Evolutionary conservation across 2,888 invertebrate species (phyloP).

Genomic region (Magallana nippona): DNA sequence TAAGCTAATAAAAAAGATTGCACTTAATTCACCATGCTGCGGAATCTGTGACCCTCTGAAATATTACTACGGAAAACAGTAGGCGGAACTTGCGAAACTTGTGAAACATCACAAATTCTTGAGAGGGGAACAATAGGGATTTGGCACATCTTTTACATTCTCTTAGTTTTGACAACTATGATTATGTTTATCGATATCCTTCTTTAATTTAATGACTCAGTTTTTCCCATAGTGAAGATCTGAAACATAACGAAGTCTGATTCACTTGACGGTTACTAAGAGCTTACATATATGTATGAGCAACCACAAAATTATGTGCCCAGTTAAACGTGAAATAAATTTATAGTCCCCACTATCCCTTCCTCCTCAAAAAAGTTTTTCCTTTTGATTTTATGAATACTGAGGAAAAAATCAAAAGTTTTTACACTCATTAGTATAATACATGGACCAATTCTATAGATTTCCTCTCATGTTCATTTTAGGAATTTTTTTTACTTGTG

Average conservation of each 20-base stretch:
- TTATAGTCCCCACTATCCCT: neutral
- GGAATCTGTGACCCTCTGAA: neutral
- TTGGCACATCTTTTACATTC: too few relatives aligned
- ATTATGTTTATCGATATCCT: neutral
- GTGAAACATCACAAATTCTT: too few relatives aligned
- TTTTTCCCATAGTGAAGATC: too few relatives aligned
- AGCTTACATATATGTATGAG: neutral
- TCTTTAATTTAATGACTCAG: constrained; percentile 8
- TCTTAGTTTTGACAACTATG: too few relatives aligned
- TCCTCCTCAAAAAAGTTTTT: too few relatives aligned
- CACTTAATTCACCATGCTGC: neutral
- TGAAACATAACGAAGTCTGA: neutral
- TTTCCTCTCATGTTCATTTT: too few relatives aligned
- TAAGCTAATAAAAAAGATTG: constrained; percentile 4
- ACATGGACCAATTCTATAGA: too few relatives aligned
- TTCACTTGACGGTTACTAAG: neutral
- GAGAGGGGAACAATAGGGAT: too few relatives aligned
- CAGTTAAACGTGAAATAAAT: neutral
- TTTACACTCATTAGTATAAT: too few relatives aligned
- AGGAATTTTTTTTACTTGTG: too few relatives aligned
- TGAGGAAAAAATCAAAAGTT: too few relatives aligned
- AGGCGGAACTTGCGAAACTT: neutral
- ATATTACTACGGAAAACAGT: neutral
- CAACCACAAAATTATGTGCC: constrained; percentile 3
- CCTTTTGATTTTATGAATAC: too few relatives aligned